Base-by-base conservation (phyloP, 2,888 invertebrate genomes). In the Machimus rusticus region DNA sequence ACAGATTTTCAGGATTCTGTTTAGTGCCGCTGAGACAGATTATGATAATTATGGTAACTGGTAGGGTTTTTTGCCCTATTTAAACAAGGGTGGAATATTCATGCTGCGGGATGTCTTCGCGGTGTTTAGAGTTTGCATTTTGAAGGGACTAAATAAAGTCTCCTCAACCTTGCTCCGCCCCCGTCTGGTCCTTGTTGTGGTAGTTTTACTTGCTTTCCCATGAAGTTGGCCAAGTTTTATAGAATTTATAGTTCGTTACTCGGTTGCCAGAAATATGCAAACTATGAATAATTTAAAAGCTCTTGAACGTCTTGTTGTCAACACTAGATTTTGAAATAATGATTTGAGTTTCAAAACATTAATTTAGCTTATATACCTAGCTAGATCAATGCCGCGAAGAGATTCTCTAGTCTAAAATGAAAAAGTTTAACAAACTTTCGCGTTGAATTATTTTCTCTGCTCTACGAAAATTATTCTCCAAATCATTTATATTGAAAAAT, bases 31-130 rank as follows among this genome's bases (percentile, higher is more conserved):
- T 74, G 85, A 85, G 85, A 85, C 85, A 85, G 85, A 85, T 85
- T 85, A 85, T 85, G 85, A 85, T 85, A 85, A 85, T 85, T 85
- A 85, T 34, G 82, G 74, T 74, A 74, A 85, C 74, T 82, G 82
- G 51, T 37, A 51, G 57, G 85, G 85, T 85, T 85, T 85, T 84
- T 43, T 74, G 28, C 43, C 46, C 23, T 31, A 43, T n/a, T 43
- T 85, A 85, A 85, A 74, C 74, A 74, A 31, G 82, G 74, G 43
- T 74, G 85, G 85, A 85, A 85, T 85, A 85, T 85, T 85, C 85
- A 85, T 85, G 57, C 12, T 28, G n/a, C 14, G 82, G 57, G 37
- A 57, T 82, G 66, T 66, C 82, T 34, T 37, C 57, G 57, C 66
- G 82, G 66, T 82, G 51, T 34, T 82, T 66, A 34, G 66, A 66